Evolutionary conservation across 2,888 invertebrate species (phyloP).

Genomic region (Drosophila anceps): DNA sequence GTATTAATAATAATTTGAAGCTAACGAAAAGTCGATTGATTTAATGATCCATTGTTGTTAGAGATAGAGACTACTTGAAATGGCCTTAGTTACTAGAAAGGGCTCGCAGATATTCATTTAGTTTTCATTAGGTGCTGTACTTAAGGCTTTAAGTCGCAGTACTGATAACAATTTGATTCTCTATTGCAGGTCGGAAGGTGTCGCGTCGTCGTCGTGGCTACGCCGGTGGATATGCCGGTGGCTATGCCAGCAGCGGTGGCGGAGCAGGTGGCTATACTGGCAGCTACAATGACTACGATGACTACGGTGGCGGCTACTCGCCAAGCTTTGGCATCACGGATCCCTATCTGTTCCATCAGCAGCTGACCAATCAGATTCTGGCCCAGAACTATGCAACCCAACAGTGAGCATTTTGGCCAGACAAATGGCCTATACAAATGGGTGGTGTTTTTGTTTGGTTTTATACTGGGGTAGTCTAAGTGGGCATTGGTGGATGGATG

Average conservation of each 20-base stretch:
- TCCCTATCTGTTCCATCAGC: constrained; percentile 83
- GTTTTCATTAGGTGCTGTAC: neutral
- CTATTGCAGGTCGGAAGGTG: constrained; percentile 22
- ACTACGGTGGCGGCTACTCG: constrained; percentile 59
- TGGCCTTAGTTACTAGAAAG: neutral
- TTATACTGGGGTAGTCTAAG: constrained; percentile 24
- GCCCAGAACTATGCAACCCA: constrained; percentile 82
- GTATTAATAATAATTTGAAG: neutral
- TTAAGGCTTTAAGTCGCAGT: neutral
- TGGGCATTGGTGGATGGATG: constrained; percentile 40
- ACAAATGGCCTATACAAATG: neutral
- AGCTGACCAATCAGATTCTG: constrained; percentile 80
- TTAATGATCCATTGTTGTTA: neutral
- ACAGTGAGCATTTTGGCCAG: constrained; percentile 68
- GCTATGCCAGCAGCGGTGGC: constrained; percentile 57
- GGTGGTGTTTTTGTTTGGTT: neutral
- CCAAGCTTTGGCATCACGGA: constrained; percentile 81
- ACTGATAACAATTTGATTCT: neutral
- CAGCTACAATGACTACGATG: constrained; percentile 64
- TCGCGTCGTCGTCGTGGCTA: constrained; percentile 52
- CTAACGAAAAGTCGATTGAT: neutral
- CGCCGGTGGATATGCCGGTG: constrained; percentile 56
- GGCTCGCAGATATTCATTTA: neutral
- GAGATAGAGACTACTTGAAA: neutral
- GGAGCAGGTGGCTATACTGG: constrained; percentile 61